Evolutionary conservation across 2,797 vertebrate genomes (phyloP), one percentile per base, ranked within the genome.

Genomic region (Orestias chungarensis): DNA sequence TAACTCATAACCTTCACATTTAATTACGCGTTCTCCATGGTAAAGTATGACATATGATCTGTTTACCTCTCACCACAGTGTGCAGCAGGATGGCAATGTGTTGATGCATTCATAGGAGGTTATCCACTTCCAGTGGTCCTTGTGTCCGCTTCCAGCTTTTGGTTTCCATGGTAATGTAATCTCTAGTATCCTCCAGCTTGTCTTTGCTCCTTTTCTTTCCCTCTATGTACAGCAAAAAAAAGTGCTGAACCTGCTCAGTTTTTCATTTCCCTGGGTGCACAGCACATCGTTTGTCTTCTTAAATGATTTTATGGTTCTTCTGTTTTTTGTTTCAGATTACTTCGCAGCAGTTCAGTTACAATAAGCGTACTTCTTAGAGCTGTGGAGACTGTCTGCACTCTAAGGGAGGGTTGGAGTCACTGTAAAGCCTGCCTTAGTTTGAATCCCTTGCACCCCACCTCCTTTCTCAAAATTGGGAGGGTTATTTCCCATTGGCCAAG

Each of bases 111-210:
- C 90, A 92, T 68, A 82, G 82, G 70, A 78, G 76, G 72, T 82
- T 31, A 85, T 92, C 91, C 91, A 83, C 84, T 83, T 89, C 87
- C 83, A 86, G 78, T 88, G 90, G 90, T 94, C 93, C 92, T 88
- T 76, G 89, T 76, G 87, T 88, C 88, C 82, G 73, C 83, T 87
- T 92, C 92, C 92, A 89, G 82, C 84, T 85, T 85, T 67, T 57
- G 81, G 91, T 91, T 92, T 92, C 93, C 93, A 94, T 94, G 90
- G 90, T 87, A 92, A 93, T 91, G 84, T 86, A 86, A 86, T 89
- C 82, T 84, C 83, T 86, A 87, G 86, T 89, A 89, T 91, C 91
- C 89, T 83, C 66, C 78, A 82, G 82, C 74, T 87, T 78, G 80
- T 87, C 76, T 64, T 84, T 33, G 66, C 43, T 72, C 67, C 80